phyloP scores from a whole-genome alignment of 1,140 invertebrate species.

The Oscheius sp. region DNA sequence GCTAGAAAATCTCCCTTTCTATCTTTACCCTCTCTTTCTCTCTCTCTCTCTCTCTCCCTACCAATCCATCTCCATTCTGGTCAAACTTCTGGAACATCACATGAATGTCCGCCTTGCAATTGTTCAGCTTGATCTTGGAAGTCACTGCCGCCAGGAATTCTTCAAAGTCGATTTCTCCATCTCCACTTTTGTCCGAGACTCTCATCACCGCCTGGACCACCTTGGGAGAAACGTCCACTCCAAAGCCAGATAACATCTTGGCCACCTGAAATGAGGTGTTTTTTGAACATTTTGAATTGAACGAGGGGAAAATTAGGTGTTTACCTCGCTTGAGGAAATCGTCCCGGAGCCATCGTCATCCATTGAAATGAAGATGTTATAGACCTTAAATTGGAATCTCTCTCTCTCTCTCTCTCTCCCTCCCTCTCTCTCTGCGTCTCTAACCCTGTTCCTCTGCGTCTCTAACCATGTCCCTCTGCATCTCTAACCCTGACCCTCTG shows the following conservation, averaged over 20 bases:
- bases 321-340: conserved; percentile 30
- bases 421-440: conserved; percentile 35
- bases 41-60: not conserved
- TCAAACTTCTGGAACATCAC: conserved; percentile 30
- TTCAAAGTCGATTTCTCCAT: conserved; percentile 39
- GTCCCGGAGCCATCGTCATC: conserved; percentile 37
- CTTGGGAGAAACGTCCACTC: conserved; percentile 37
- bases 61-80: conserved; percentile 22
- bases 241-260: conserved; percentile 32
- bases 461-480: too few species aligned
- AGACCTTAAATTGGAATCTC: conserved; percentile 25
- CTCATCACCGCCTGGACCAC: conserved; percentile 42
- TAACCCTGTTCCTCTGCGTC: too few species aligned
- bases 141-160: conserved; percentile 40
- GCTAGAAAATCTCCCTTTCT: conserved; percentile 1
- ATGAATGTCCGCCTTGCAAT: conserved; percentile 30
- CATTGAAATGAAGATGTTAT: conserved; percentile 38
- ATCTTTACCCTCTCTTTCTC: not conserved
- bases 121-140: conserved; percentile 38
- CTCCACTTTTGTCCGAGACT: conserved; percentile 26
- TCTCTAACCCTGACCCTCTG: too few species aligned
- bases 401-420: not conserved
- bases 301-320: not conserved
- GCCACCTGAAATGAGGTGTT: conserved; percentile 14
- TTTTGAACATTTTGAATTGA: not conserved